Evolutionary conservation across 2,113 vertebrate species (phyloP).

Genomic region (Alosa alosa): DNA sequence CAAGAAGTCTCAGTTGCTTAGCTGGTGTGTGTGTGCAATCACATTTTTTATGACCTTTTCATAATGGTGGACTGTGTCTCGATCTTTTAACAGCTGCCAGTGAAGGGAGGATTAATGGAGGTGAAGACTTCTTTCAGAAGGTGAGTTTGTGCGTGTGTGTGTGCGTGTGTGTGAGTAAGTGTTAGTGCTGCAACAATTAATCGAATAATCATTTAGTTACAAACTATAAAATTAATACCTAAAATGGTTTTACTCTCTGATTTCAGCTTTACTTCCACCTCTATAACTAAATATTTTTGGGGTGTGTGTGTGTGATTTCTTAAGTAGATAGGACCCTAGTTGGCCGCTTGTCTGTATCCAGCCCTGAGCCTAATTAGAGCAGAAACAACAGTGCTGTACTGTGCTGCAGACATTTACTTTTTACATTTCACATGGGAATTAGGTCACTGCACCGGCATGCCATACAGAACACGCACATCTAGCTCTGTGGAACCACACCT

Average conservation of each 20-base stretch:
- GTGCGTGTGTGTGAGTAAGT: background rate
- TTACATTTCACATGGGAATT: background rate
- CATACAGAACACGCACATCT: background rate
- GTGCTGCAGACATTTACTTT: background rate
- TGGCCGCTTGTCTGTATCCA: background rate
- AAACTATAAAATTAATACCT: too few species aligned
- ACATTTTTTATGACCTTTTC: background rate
- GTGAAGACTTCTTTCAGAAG: slow-evolving; percentile 99
- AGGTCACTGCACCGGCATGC: background rate
- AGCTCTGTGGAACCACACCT: background rate
- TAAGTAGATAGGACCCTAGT: background rate
- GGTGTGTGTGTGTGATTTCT: background rate
- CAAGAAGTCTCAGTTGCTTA: background rate
- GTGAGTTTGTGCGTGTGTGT: slow-evolving; percentile 67
- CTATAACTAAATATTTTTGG: too few species aligned
- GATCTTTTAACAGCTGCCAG: slow-evolving; percentile 85
- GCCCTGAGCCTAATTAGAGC: background rate
- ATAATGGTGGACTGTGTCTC: slow-evolving; percentile 38
- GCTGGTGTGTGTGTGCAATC: background rate
- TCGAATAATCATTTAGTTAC: too few species aligned
- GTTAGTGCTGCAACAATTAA: background rate
- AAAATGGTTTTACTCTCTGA: too few species aligned
- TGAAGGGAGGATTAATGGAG: slow-evolving; percentile 93
- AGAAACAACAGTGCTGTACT: background rate
- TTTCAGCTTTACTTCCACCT: too few species aligned